phyloP scores from a whole-genome alignment of 30 jellyfish, hydroid and myxozoan genomes.

The Turritopsis dohrnii region DNA sequence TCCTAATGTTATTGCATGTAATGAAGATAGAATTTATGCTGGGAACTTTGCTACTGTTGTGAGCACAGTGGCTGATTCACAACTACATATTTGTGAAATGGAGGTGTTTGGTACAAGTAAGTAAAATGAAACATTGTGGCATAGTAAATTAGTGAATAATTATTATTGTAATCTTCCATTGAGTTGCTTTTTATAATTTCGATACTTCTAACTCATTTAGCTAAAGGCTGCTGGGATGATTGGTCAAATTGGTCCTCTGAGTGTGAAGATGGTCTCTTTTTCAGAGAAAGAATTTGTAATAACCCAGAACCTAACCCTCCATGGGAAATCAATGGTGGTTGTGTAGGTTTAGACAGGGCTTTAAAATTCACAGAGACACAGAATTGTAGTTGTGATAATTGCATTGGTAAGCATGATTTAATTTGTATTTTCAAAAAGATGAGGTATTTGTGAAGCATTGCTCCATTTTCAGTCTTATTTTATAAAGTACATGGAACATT shows the following conservation, averaged over 20 bases:
- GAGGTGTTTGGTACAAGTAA: not conserved
- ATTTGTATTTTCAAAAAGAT: too few species aligned
- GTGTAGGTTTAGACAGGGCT: not conserved
- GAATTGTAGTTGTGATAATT: not conserved
- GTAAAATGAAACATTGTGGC: too few species aligned
- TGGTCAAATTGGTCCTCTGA: not conserved
- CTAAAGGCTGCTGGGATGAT: conserved; percentile 9
- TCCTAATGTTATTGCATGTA: not conserved
- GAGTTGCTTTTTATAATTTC: not conserved
- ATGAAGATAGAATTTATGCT: not conserved
- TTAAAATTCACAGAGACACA: not conserved
- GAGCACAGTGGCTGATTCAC: not conserved
- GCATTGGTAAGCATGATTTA: not conserved
- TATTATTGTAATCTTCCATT: too few species aligned
- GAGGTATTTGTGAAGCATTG: too few species aligned
- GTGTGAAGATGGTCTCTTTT: not conserved
- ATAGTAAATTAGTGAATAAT: too few species aligned
- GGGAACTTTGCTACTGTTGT: not conserved
- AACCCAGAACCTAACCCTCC: not conserved
- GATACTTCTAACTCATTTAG: not conserved
- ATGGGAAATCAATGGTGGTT: conserved; percentile 1
- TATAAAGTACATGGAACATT: too few species aligned
- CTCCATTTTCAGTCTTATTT: too few species aligned
- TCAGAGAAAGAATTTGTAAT: not conserved
- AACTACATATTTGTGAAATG: not conserved